Percentiles rank a stretch among this genome's conserved stretches.
phyloP scores from a whole-genome alignment of 2,888 invertebrate genomes.

The Dusona sp. region DNA sequence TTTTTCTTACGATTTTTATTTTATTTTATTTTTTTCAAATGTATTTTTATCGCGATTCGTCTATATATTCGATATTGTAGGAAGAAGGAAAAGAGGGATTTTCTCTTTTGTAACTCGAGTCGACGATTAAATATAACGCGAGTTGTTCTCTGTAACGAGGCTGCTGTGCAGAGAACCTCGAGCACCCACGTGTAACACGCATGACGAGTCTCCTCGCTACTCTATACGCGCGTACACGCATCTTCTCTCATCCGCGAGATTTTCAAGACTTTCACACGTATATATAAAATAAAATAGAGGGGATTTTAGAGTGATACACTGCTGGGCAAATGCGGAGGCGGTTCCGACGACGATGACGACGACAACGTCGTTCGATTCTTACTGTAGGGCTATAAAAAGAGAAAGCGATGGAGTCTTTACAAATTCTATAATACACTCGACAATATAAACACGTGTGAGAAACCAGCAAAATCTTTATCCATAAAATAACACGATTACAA shows the following conservation, averaged over 20 bases:
- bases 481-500: neutral
- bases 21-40: neutral
- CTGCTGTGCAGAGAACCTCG: constrained; percentile 39
- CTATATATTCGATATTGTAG: constrained; percentile 18
- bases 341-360: constrained; percentile 24
- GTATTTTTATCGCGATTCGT: constrained; percentile 1
- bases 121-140: constrained; percentile 57
- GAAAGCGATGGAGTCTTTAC: constrained; percentile 74
- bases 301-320: constrained; percentile 55
- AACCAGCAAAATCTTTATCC: constrained; percentile 24
- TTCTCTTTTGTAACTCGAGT: constrained; percentile 59
- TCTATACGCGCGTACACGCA: constrained; percentile 54
- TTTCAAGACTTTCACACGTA: constrained; percentile 6
- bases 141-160: constrained; percentile 60
- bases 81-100: constrained; percentile 19
- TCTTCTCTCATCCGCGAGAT: constrained; percentile 49
- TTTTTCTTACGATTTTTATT: neutral
- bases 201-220: constrained; percentile 55
- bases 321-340: constrained; percentile 71
- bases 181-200: constrained; percentile 66
- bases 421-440: constrained; percentile 51
- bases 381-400: constrained; percentile 80
- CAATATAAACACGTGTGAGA: constrained; percentile 42
- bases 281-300: constrained; percentile 14
- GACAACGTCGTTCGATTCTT: constrained; percentile 69